These are phyloP conservation scores for Caenorhabditis sp. DNA, from an alignment of 2,888 invertebrate species.

Conservation along the genomic window DNA sequence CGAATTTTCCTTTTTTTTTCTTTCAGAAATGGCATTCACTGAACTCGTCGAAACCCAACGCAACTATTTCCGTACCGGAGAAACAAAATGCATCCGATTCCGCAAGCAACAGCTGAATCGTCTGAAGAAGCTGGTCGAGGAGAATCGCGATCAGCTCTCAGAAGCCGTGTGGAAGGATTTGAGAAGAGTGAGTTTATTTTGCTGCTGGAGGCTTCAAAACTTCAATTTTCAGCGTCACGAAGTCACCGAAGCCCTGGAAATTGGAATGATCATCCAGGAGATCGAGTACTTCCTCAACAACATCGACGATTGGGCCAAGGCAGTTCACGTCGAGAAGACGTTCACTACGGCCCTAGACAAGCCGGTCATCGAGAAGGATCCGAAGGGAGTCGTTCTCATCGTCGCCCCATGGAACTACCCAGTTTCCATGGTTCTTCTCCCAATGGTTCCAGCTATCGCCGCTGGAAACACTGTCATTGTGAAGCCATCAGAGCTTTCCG, in stretches of 20 bases:
- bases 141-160: constrained; percentile 71
- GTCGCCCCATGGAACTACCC: constrained; percentile 98
- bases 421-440: constrained; percentile 73
- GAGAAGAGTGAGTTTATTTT: constrained; percentile 66
- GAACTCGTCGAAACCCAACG: constrained; percentile 70
- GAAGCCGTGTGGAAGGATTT: constrained; percentile 79
- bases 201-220: neutral
- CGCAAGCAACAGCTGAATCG: constrained; percentile 65
- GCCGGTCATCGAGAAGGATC: constrained; percentile 84
- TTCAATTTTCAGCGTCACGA: constrained; percentile 60
- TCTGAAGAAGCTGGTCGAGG: constrained; percentile 71
- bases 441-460: constrained; percentile 77
- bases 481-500: constrained; percentile 80
- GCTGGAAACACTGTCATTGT: constrained; percentile 80
- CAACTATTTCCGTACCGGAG: constrained; percentile 72
- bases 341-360: constrained; percentile 82
- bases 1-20: no score
- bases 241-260: constrained; percentile 69
- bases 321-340: constrained; percentile 64
- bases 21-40: constrained; percentile 35
- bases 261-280: constrained; percentile 71
- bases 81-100: constrained; percentile 53
- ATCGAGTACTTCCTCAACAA: constrained; percentile 75
- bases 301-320: constrained; percentile 72
- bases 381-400: constrained; percentile 92